These are phyloP conservation scores for Olivierus martensii DNA, from an alignment of 1,140 invertebrate species.

Conservation along the genomic window DNA sequence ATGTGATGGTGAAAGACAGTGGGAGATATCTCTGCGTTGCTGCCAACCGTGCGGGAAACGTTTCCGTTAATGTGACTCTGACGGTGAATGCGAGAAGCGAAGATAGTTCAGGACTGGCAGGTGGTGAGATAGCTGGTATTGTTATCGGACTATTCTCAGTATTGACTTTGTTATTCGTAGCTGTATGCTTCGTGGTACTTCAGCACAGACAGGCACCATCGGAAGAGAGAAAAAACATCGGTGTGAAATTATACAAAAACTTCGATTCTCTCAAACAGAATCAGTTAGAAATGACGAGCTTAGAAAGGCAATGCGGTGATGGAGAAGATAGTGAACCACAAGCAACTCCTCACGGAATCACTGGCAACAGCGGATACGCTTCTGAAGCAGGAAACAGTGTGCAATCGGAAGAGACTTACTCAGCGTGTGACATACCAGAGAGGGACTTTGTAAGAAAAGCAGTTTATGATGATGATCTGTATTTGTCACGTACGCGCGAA, in stretches of 20 bases:
- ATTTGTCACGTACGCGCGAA: too few relatives aligned
- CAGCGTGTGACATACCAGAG: too few relatives aligned
- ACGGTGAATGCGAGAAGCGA: constrained; percentile 48
- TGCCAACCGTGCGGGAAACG: constrained; percentile 77
- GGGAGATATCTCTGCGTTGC: constrained; percentile 82
- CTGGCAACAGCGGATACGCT: too few relatives aligned
- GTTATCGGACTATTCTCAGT: constrained; percentile 64
- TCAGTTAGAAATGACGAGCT: not conserved
- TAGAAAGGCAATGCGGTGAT: too few relatives aligned
- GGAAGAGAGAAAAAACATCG: constrained; percentile 6
- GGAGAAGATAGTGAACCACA: too few relatives aligned
- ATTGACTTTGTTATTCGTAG: constrained; percentile 54
- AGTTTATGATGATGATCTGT: too few relatives aligned
- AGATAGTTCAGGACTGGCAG: constrained; percentile 60
- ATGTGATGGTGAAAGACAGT: constrained; percentile 72
- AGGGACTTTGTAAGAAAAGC: too few relatives aligned
- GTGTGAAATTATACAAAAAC: constrained; percentile 12
- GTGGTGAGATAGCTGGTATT: constrained; percentile 68
- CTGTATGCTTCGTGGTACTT: constrained; percentile 33
- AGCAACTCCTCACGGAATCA: too few relatives aligned
- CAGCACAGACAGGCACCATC: constrained; percentile 13
- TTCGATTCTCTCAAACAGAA: constrained; percentile 13
- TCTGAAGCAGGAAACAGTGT: too few relatives aligned
- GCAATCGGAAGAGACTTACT: too few relatives aligned
- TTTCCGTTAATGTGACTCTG: constrained; percentile 80